Percentiles rank a stretch among this genome's conserved stretches.
phyloP scores from a whole-genome alignment of 2,888 invertebrate genomes.

The Drosophila kambysellisi region DNA sequence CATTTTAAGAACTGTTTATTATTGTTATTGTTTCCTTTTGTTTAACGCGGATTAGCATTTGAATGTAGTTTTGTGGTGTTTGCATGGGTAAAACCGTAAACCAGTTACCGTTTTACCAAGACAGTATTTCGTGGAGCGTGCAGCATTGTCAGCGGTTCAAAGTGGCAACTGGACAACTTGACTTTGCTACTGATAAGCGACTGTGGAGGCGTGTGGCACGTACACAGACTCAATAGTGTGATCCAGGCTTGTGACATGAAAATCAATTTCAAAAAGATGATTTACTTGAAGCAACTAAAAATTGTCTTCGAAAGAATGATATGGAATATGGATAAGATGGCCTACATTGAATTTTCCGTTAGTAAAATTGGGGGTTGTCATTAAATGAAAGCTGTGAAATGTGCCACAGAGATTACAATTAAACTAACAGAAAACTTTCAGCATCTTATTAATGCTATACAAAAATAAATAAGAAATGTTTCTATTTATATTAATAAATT shows the following conservation, averaged over 20 bases:
- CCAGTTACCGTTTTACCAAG: slow-evolving; percentile 34
- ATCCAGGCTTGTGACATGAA: slow-evolving; percentile 1
- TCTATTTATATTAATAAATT: background rate
- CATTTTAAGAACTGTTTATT: slow-evolving; percentile 29
- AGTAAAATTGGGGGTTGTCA: background rate
- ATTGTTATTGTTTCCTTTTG: background rate
- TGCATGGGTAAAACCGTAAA: slow-evolving; percentile 56
- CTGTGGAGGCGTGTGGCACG: slow-evolving; percentile 28
- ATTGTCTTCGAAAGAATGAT: background rate
- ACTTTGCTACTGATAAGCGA: background rate
- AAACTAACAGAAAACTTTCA: background rate
- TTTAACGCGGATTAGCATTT: slow-evolving; percentile 59
- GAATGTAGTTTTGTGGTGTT: slow-evolving; percentile 54
- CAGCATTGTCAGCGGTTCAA: background rate
- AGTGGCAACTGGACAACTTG: slow-evolving; percentile 7
- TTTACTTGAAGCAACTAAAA: background rate
- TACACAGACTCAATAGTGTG: slow-evolving; percentile 22
- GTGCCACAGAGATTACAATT: background rate
- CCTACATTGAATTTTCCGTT: background rate
- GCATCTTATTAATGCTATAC: background rate
- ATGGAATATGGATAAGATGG: background rate
- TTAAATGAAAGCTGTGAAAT: background rate
- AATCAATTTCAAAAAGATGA: background rate
- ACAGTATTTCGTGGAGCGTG: slow-evolving; percentile 20
- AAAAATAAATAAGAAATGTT: background rate